Percentiles rank a stretch among this genome's conserved stretches.
Conservation (phyloP, 2,797 vertebrate species). For the Diglossa cyanea region DNA sequence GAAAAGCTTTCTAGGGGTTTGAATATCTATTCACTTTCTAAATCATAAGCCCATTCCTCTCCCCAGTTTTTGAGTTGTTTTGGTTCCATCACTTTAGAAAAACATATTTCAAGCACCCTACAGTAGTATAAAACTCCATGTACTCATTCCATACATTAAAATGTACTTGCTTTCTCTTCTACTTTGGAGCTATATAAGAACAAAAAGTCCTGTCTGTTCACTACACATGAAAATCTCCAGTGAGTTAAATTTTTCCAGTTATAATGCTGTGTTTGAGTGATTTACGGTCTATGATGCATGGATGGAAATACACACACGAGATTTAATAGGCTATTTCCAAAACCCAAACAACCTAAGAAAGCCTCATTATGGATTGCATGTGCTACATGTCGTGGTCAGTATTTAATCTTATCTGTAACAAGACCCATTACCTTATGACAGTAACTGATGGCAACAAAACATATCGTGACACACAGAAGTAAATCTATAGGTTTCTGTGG, state of each 20-base stretch:
- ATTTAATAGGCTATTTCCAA: not conserved
- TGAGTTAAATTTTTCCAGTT: not conserved
- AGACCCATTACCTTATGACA: not conserved
- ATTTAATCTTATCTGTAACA: not conserved
- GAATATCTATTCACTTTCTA: not conserved
- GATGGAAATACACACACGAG: not conserved
- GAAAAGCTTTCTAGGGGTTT: not conserved
- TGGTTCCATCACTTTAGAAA: not conserved
- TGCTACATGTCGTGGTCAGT: not conserved
- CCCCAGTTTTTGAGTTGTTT: not conserved
- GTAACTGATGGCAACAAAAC: not conserved
- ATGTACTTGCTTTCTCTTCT: not conserved
- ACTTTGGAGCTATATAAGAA: not conserved
- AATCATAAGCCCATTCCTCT: not conserved
- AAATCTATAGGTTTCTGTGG: not conserved
- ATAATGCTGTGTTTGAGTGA: not conserved
- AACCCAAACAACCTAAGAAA: not conserved
- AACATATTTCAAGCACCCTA: not conserved
- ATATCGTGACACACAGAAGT: not conserved
- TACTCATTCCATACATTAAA: not conserved
- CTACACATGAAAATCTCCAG: not conserved
- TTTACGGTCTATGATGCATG: not conserved
- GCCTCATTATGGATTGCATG: not conserved
- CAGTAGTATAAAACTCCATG: not conserved
- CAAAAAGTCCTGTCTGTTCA: accelerated